Base-by-base conservation (phyloP, 2,888 invertebrate genomes). In the Ametastegia equiseti region DNA sequence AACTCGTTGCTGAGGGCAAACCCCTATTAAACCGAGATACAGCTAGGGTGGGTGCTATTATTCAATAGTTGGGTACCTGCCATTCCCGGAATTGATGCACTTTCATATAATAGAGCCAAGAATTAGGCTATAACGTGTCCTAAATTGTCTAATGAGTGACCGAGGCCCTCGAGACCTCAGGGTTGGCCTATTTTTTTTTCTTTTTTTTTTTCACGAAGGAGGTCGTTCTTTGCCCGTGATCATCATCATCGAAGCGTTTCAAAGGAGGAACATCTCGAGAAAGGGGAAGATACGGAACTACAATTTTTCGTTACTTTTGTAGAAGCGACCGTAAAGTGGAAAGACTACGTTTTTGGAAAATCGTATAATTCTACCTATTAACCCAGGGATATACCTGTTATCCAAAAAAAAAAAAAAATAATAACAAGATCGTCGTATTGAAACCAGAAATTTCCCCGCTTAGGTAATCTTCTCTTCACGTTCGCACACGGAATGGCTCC, bases 121-220 rank as follows among this genome's bases (percentile, higher is more conserved):
- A 89, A 90, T 88, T 89, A 87, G 88, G 88, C 88, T 90, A 88
- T 90, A 91, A 91, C 91, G 89, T 89, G 88, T 90, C 88, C 88
- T 87, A 89, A 90, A 91, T 91, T 91, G 86, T 91, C 90, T 91
- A 91, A 91, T 89, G 88, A 88, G 88, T 87, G 89, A 88, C 88
- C 89, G 87, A 89, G 88, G 89, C 89, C 88, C 87, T 88, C 57
- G 77, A 80, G 63, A 65, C 27, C 42, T 47, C 85, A 88, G 88
- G 87, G 87, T 87, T 87, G 81, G 69, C 82, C 85, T 82, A 86
- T 82, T 86, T 88, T n/a, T n/a, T n/a, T n/a, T n/a, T n/a, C n/a
- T n/a, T n/a, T n/a, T n/a, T n/a, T n/a, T n/a, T n/a, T 83, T 88
- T 85, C 85, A 87, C 84, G 84, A 86, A 87, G 87, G 85, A 54